Evolutionary conservation across 2,797 vertebrate species (phyloP), one percentile per base, ranked within the genome.

Genomic region (Echeneis naucrates): DNA sequence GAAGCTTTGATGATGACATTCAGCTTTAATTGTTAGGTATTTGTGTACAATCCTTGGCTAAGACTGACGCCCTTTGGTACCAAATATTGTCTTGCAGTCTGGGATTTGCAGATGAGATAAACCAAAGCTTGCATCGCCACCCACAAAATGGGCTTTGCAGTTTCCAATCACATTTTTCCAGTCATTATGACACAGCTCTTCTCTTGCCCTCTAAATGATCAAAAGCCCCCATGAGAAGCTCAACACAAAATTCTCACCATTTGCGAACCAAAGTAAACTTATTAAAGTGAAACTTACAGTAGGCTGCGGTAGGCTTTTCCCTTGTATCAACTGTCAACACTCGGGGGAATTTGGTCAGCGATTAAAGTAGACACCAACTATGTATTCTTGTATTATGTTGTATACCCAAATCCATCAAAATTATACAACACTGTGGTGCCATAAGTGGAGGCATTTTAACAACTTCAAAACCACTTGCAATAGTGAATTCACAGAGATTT

Each of bases 221-320:
- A 67, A 69, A 23, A 52, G 47, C 47, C 64, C 38, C 40, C 19
- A 4, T 45, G 70, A 65, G 56, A 24, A 10, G 63, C 44, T 26
- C 2, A 30, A 48, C 14, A 50, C 19, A 30, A 64, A 50, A 42
- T 68, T 33, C 53, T 63, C 60, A 19, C 24, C 33, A 82, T 84
- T 83, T 83, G 21, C 58, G 75, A 87, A 85, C 65, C 68, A 80
- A 76, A 88, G 72, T 48, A 63, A 78, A 66, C 52, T 17, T 63
- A 78, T 78, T 69, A 71, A 87, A 87, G 80, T 54, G n/a, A 37
- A 32, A 55, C 40, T 14, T 50, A n/a, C 27, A 0, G 23, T 1
- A 45, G 50, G 55, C 58, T 68, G 27, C 61, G 19, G 23, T 19
- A 30, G 35, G 10, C n/a, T 33, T 35, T 56, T 60, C 50, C 52